phyloP scores from a whole-genome alignment of 2,113 vertebrate genomes.

The Fregetta grallaria region DNA sequence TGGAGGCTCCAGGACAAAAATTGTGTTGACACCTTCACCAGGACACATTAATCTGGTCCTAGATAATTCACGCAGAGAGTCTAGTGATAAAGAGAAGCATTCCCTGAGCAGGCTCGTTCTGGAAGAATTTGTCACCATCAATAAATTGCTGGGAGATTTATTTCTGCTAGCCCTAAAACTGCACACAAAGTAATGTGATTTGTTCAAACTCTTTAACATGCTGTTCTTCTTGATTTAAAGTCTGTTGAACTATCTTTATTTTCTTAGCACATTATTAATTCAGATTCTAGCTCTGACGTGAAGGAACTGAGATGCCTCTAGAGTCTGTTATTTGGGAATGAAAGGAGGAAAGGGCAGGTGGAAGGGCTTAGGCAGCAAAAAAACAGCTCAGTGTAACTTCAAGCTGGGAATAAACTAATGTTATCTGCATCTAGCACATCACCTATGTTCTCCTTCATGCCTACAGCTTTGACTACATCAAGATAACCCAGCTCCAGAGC shows the following conservation, averaged over 20 bases:
- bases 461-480: background rate
- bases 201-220: conserved; percentile 24
- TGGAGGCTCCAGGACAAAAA: background rate
- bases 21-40: background rate
- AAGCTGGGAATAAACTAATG: background rate
- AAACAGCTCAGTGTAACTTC: background rate
- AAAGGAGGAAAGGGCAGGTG: background rate
- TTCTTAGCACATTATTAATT: conserved; percentile 48
- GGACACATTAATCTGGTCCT: background rate
- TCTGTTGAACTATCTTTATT: conserved; percentile 37
- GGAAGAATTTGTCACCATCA: background rate
- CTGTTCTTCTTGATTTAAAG: conserved; percentile 48
- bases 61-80: background rate
- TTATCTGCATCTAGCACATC: background rate
- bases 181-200: conserved; percentile 14
- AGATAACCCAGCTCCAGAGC: background rate
- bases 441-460: background rate
- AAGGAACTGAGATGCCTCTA: background rate
- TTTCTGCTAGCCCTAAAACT: conserved; percentile 1
- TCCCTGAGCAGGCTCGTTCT: background rate
- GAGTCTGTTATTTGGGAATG: background rate
- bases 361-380: background rate
- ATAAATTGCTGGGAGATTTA: conserved; percentile 20
- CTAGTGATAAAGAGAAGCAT: background rate
- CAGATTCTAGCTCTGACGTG: background rate